Evolutionary conservation across 2,113 vertebrate genomes (phyloP).

Genomic region (Myotis davidii): DNA sequence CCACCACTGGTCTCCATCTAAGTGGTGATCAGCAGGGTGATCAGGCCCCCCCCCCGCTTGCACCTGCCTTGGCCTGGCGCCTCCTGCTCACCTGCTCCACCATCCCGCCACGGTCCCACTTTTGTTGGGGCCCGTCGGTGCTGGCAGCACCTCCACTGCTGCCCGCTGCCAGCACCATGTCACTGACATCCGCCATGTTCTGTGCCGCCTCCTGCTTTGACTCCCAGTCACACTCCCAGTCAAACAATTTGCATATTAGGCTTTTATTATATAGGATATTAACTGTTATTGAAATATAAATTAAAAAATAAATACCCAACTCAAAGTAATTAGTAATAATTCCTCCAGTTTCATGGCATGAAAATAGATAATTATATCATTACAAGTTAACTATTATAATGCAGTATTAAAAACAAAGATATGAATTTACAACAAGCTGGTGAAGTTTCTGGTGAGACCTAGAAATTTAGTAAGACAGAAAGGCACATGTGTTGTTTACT

Average conservation of each 20-base stretch:
- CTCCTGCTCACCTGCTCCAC: too few species aligned
- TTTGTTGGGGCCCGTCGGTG: too few species aligned
- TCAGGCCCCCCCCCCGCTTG: too few species aligned
- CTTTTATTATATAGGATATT: not conserved
- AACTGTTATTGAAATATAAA: not conserved
- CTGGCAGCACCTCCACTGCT: too few species aligned
- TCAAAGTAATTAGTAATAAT: conserved; percentile 6
- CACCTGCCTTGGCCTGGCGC: too few species aligned
- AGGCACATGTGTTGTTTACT: not conserved
- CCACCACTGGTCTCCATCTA: too few species aligned
- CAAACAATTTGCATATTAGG: too few species aligned
- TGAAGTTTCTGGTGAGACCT: not conserved
- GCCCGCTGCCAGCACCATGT: too few species aligned
- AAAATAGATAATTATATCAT: not conserved
- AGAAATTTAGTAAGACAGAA: conserved; percentile 5
- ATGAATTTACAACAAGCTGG: not conserved
- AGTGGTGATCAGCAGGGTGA: too few species aligned
- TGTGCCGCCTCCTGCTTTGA: not conserved
- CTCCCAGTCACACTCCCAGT: not conserved
- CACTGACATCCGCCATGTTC: too few species aligned
- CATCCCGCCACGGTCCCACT: too few species aligned
- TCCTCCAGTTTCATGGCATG: not conserved
- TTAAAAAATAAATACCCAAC: not conserved
- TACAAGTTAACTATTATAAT: not conserved
- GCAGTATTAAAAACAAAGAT: not conserved